A percentile compares a stretch with the other conserved stretches of the same genome.
Evolutionary conservation across 2,113 vertebrate species (phyloP).

Genomic region (Oryzias javanicus): DNA sequence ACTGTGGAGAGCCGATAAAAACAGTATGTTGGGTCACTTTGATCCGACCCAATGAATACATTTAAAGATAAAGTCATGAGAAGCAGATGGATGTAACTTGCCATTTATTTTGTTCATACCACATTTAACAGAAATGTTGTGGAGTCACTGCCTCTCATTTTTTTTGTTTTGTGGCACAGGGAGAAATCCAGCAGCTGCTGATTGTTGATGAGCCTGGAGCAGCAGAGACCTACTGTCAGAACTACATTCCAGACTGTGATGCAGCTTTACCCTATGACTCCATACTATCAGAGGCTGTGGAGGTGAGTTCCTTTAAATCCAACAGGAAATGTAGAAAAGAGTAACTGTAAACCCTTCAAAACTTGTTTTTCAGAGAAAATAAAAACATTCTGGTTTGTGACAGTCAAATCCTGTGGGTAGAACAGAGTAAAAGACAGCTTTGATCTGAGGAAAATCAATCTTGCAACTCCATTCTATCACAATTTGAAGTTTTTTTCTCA

Average conservation of each 20-base stretch:
- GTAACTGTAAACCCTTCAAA: too few relatives aligned
- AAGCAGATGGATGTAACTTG: constrained; percentile 8
- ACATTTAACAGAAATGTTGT: constrained; percentile 6
- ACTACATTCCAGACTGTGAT: constrained; percentile 95
- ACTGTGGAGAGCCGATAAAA: constrained; percentile 29
- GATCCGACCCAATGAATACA: constrained; percentile 46
- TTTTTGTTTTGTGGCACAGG: constrained; percentile 71
- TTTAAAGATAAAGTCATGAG: constrained; percentile 20
- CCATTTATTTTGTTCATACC: neutral
- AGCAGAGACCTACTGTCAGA: constrained; percentile 88
- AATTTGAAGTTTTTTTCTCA: neutral
- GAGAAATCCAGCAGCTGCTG: constrained; percentile 94
- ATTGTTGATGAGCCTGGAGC: constrained; percentile 84
- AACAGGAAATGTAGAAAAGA: neutral
- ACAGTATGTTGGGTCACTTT: constrained; percentile 49
- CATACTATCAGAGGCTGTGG: constrained; percentile 62
- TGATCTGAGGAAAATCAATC: too few relatives aligned
- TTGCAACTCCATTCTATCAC: too few relatives aligned
- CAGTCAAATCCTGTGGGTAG: too few relatives aligned
- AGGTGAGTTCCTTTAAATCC: constrained; percentile 51
- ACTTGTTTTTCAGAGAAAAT: too few relatives aligned
- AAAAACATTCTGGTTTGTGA: too few relatives aligned
- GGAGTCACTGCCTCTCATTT: neutral
- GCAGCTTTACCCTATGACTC: constrained; percentile 76
- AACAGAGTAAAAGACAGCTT: too few relatives aligned